A percentile compares a stretch with the other conserved stretches of the same genome.
Evolutionary conservation across 2,888 invertebrate species (phyloP).

Genomic region (Idaea dimidiata): DNA sequence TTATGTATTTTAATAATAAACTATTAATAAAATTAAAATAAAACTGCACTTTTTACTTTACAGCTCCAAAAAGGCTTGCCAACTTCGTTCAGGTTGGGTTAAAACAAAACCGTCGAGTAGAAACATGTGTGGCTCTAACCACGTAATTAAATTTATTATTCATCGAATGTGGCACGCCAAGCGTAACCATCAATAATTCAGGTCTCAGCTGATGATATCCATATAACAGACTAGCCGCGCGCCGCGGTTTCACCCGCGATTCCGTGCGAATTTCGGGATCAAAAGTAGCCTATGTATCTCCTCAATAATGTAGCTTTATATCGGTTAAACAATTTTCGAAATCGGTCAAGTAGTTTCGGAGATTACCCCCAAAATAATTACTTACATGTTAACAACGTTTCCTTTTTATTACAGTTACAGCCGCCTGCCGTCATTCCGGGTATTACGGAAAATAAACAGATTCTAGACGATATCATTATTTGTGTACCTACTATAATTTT

Average conservation of each 20-base stretch:
- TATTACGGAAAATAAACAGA: conserved; percentile 4
- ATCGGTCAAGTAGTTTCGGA: too few relatives aligned
- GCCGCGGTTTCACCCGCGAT: too few relatives aligned
- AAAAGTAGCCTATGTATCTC: too few relatives aligned
- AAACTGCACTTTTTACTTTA: neutral
- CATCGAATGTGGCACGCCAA: conserved; percentile 33
- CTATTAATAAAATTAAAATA: too few relatives aligned
- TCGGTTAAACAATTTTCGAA: too few relatives aligned
- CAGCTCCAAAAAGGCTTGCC: neutral
- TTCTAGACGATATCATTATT: neutral
- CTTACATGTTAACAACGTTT: too few relatives aligned
- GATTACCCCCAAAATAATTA: too few relatives aligned
- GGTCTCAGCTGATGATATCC: conserved; percentile 35
- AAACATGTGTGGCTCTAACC: conserved; percentile 18
- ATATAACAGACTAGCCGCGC: too few relatives aligned
- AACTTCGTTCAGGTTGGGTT: neutral
- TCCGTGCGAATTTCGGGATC: too few relatives aligned
- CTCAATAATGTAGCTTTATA: too few relatives aligned
- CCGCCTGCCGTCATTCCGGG: neutral
- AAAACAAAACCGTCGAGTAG: conserved; percentile 7
- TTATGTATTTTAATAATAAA: too few relatives aligned
- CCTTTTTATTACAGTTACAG: too few relatives aligned
- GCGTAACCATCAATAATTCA: conserved; percentile 43
- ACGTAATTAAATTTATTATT: conserved; percentile 37
- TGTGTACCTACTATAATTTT: neutral